These are phyloP conservation scores for Thecophora atra DNA, from an alignment of 2,888 invertebrate species.

Conservation along the genomic window DNA sequence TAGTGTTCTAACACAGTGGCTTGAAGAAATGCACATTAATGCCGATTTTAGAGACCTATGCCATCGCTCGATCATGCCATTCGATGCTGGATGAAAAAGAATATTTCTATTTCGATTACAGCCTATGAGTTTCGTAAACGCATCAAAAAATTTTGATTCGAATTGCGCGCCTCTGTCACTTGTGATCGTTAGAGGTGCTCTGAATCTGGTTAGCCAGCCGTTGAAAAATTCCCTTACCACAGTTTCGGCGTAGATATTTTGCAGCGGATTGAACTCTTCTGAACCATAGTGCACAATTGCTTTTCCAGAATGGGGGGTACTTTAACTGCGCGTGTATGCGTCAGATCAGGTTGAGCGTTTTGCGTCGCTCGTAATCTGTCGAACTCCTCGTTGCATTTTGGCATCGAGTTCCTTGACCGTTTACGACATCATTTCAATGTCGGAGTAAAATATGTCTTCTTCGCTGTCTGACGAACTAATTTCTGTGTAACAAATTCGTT, in stretches of 20 bases:
- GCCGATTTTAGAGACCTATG: no score
- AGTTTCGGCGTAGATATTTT: no score
- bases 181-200: no score
- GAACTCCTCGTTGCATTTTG: not conserved
- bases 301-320: no score
- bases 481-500: no score
- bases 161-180: constrained; percentile 62
- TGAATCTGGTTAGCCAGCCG: no score
- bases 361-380: not conserved
- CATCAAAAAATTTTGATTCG: constrained; percentile 53
- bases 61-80: constrained; percentile 36
- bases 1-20: constrained; percentile 33
- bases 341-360: not conserved
- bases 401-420: not conserved
- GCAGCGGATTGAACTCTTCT: no score
- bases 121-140: constrained; percentile 45
- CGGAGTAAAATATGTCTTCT: not conserved
- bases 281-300: no score
- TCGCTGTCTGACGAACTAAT: constrained; percentile 6
- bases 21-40: constrained; percentile 29
- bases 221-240: no score
- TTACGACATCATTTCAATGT: constrained; percentile 5
- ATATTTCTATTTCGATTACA: no score
- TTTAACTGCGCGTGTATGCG: no score
- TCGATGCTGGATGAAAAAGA: constrained; percentile 33